Base-by-base conservation (phyloP, 2,888 invertebrate genomes). In the Heteropelma amictum region DNA sequence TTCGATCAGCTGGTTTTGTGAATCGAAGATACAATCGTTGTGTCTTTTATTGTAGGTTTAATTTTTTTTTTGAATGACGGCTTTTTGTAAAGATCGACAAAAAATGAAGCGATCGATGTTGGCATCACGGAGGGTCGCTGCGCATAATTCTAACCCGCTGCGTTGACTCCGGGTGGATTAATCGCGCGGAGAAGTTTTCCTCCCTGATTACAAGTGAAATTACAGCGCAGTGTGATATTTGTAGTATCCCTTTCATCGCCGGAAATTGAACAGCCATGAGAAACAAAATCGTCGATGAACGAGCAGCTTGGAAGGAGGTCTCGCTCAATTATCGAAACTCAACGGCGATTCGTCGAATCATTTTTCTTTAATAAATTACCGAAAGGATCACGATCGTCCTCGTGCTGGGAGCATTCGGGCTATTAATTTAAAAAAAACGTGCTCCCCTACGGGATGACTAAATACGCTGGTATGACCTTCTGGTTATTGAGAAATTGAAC, bases 241-340 rank as follows among this genome's bases (percentile, higher is more conserved):
- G n/a, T 1, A 21, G 45, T 71, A 77, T 78, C 76, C 75, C 74
- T 83, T 82, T 78, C 71, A 72, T 78, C 85, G 81, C 81, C 84
- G 85, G 84, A 86, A 85, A 85, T 86, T 84, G 83, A 85, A 81
- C 77, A 71, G 42, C 77, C 77, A 73, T 81, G 77, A 79, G 78
- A 76, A 81, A 83, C 81, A 83, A 82, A 77, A 78, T 81, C 68
- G 19, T 60, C 63, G 72, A 71, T 42, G 40, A 51, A 5, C 6
- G 12, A 42, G 40, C 2, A 12, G 2, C 26, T 12, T 33, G 54
- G 23, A 56, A 19, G 49, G 26, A 47, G 28, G 35, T 30, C 8
- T 17, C 8, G n/a, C 14, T 26, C 6, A 58, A 28, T 60, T 40
- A 33, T 58, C n/a, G 23, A 47, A 47, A 38, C 12, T 28, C 30